Percentiles rank a stretch among this genome's conserved stretches.
Conservation (phyloP, 2,113 vertebrate genomes). For the Ornithorhynchus anatinus region DNA sequence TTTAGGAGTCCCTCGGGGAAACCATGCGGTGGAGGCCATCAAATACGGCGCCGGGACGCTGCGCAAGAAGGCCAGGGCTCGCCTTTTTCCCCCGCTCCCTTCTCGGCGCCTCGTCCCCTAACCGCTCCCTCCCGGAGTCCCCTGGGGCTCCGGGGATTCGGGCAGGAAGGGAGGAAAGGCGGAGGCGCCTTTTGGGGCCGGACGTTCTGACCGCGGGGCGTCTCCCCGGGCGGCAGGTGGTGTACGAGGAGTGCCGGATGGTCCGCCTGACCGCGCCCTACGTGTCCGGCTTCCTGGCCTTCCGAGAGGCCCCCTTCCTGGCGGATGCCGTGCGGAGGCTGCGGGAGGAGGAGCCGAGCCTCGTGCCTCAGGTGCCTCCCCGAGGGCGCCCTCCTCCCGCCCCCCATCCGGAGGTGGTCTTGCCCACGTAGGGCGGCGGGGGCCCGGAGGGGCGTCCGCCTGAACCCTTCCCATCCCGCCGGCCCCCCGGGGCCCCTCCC, state of each 20-base stretch:
- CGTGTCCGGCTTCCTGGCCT: conserved; percentile 88
- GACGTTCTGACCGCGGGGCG: not conserved
- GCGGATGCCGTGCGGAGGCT: conserved; percentile 81
- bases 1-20: no score
- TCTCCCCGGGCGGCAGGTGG: conserved; percentile 68
- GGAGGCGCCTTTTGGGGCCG: rapidly evolving
- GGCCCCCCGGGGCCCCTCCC: not conserved
- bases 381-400: not conserved
- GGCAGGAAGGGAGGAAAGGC: not conserved
- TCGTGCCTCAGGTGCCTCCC: conserved; percentile 83
- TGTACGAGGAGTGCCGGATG: conserved; percentile 87
- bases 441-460: not conserved
- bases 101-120: no score
- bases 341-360: conserved; percentile 60
- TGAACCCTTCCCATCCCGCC: no score
- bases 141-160: not conserved
- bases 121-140: no score
- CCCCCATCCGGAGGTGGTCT: not conserved
- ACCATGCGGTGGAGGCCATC: no score
- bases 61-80: no score
- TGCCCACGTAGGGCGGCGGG: not conserved
- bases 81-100: no score
- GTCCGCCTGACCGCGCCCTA: conserved; percentile 83
- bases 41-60: no score
- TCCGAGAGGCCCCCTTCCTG: conserved; percentile 86